Evolutionary conservation across 2,797 vertebrate species (phyloP), one percentile per base, ranked within the genome.

Genomic region (Malacoctenus gilli): DNA sequence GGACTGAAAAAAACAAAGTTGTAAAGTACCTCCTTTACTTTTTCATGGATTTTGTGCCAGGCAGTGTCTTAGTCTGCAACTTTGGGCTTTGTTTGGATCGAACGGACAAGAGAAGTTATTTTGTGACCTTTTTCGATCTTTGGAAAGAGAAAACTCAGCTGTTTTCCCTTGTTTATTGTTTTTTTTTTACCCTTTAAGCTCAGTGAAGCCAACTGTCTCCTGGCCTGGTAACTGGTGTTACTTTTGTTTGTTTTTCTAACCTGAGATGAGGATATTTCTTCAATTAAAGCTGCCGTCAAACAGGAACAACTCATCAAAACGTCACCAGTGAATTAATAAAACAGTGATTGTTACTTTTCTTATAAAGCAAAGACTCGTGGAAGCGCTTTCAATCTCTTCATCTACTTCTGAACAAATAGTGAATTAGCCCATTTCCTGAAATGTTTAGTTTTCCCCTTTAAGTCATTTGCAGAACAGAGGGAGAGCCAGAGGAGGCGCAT

Each of bases 401-500:
- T 41, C n/a, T 32, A 25, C 41, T 28, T 36, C 19, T 41, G 15
- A 46, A 15, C 36, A 38, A 42, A 51, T 34, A 52, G 15, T 10
- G 50, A 43, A 47, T 19, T 32, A 18, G 19, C 4, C 6, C 48
- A 47, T 61, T 63, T 36, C 7, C 22, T 2, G 19, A 53, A 42
- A 71, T 32, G 14, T 9, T 53, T 36, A 48, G 50, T 48, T 35
- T 38, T 53, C 18, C 25, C 9, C 19, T 54, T 41, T 42, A n/a
- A 49, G 25, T 14, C n/a, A 53, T 28, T 38, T 8, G 28, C 20
- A 28, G 32, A 55, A 52, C 25, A 18, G 42, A 48, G 11, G 4
- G n/a, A 50, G 21, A 22, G 38, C 13, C n/a, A 16, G 10, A 59
- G 34, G 32, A 49, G 30, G 18, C 32, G 32, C 18, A 55, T 49